These are phyloP conservation scores for Cephus rjabovi DNA, from an alignment of 2,888 invertebrate genomes.

Conservation along the genomic window DNA sequence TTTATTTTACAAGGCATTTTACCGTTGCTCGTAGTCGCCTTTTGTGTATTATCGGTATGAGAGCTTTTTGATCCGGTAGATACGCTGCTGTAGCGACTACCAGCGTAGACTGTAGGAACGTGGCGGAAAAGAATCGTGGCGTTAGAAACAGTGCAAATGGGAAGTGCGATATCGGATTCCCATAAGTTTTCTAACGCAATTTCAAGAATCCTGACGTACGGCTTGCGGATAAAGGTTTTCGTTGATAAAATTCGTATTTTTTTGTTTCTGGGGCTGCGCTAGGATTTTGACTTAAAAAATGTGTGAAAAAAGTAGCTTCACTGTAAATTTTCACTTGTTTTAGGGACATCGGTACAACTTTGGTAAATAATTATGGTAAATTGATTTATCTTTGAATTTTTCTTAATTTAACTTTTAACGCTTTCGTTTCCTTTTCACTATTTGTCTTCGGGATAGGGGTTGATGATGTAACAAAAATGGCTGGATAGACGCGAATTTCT, in stretches of 20 bases:
- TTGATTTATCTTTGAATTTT: not conserved
- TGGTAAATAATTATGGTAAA: not conserved
- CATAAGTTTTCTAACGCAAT: not conserved
- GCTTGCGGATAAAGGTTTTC: not conserved
- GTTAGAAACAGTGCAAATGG: not conserved
- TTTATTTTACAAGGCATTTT: not conserved
- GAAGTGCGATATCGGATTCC: not conserved
- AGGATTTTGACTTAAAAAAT: not conserved
- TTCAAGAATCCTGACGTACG: not conserved
- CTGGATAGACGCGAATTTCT: not conserved
- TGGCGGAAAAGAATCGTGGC: not conserved
- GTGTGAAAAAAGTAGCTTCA: not conserved
- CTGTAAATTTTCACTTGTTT: not conserved
- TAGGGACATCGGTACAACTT: not conserved
- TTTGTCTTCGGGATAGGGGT: not conserved
- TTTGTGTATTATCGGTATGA: not conserved
- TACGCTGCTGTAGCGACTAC: not conserved
- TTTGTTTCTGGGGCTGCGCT: not conserved
- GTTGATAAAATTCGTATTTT: not conserved
- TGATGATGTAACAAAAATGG: not conserved
- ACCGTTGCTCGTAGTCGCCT: not conserved
- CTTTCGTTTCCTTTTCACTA: too few species aligned
- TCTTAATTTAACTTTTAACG: not conserved
- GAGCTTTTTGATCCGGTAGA: not conserved
- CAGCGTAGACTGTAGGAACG: not conserved